Evolutionary conservation across 2,797 vertebrate genomes (phyloP).

Genomic region (Loriculus beryllinus): DNA sequence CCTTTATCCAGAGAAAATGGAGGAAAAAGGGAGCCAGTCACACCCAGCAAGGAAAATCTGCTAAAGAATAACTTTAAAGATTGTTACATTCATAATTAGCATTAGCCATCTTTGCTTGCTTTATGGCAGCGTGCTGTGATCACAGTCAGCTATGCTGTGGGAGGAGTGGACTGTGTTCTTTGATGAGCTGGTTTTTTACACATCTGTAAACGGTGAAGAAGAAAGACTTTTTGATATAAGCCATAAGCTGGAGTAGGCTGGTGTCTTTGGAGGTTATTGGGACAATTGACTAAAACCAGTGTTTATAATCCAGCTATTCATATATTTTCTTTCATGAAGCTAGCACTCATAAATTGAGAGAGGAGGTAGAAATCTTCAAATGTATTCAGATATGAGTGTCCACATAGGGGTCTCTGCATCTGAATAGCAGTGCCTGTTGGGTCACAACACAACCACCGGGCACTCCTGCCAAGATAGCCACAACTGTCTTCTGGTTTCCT

Average conservation of each 20-base stretch:
- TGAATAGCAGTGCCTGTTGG: background rate
- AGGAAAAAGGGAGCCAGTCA: background rate
- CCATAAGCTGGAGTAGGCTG: rapidly evolving
- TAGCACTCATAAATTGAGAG: background rate
- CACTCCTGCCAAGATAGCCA: background rate
- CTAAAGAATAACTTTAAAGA: background rate
- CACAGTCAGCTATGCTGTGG: background rate
- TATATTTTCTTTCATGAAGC: background rate
- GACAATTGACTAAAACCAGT: background rate
- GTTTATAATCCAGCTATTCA: background rate
- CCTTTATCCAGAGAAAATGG: background rate
- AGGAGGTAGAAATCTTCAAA: background rate
- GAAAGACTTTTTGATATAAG: background rate
- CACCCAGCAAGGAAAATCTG: background rate
- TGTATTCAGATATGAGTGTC: background rate
- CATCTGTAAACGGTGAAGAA: background rate
- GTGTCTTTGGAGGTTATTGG: background rate
- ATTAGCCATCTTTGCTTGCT: background rate
- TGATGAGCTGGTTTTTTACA: background rate
- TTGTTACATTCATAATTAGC: background rate
- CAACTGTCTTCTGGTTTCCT: background rate
- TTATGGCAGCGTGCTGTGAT: rapidly evolving
- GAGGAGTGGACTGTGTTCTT: background rate
- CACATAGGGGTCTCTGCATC: background rate
- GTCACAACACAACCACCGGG: background rate